A percentile compares a stretch with the other conserved stretches of the same genome.
phyloP scores from a whole-genome alignment of 2,888 invertebrate genomes.

The Bellardia pandia region DNA sequence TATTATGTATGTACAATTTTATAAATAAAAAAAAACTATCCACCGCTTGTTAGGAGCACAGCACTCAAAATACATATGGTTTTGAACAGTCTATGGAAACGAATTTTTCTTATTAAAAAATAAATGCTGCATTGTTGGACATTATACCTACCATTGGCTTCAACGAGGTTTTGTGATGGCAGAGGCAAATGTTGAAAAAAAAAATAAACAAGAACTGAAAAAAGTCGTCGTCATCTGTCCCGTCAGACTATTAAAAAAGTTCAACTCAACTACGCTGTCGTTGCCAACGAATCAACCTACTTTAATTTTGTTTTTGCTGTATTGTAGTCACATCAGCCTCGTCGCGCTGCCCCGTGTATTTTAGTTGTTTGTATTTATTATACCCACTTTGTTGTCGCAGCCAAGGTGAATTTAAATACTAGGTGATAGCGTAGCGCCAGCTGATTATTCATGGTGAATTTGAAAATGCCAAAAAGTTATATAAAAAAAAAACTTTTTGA shows the following conservation, averaged over 20 bases:
- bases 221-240: conserved; percentile 43
- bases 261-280: conserved; percentile 30
- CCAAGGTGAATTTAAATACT: no score
- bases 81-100: background rate
- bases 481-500: no score
- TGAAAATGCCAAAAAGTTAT: no score
- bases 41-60: conserved; percentile 18
- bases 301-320: conserved; percentile 38
- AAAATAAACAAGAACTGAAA: conserved; percentile 38
- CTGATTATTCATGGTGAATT: no score
- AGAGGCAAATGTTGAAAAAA: conserved; percentile 38
- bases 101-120: conserved; percentile 5
- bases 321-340: conserved; percentile 51
- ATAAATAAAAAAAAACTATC: background rate
- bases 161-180: conserved; percentile 49
- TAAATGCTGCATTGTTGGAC: conserved; percentile 50
- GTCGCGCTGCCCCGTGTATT: conserved; percentile 44
- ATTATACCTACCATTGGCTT: conserved; percentile 14
- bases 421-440: no score
- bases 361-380: conserved; percentile 5
- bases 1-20: background rate
- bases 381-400: conserved; percentile 44
- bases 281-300: conserved; percentile 57
- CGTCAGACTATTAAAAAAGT: background rate
- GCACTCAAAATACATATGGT: conserved; percentile 8